These are phyloP conservation scores for Sebastes itinus DNA, from an alignment of 2,797 vertebrate genomes.

Conservation along the genomic window DNA sequence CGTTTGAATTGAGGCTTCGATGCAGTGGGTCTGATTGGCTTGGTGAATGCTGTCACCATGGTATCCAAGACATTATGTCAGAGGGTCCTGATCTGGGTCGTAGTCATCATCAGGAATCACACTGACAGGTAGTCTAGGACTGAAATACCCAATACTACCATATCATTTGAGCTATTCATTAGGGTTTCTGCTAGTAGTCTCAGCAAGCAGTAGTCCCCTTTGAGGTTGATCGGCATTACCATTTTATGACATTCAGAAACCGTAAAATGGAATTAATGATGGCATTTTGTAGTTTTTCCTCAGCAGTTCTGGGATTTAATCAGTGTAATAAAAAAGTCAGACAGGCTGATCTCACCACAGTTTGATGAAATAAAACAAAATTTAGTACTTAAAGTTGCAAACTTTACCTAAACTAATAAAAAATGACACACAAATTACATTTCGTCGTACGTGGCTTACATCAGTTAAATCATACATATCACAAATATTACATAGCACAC, in stretches of 20 bases:
- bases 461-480: too few species aligned
- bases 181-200: background rate
- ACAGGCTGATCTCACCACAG: background rate
- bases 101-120: background rate
- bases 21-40: background rate
- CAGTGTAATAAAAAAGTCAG: background rate
- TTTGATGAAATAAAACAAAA: background rate
- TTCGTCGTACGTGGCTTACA: background rate
- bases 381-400: background rate
- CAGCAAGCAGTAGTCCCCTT: background rate
- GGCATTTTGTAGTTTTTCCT: background rate
- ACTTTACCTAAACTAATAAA: background rate
- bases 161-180: background rate
- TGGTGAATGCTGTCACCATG: slow-evolving; percentile 50
- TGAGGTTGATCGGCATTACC: background rate
- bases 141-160: background rate
- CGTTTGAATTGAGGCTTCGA: background rate
- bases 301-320: background rate
- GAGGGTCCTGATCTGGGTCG: slow-evolving; percentile 1
- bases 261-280: background rate
- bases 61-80: slow-evolving; percentile 38
- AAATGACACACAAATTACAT: background rate
- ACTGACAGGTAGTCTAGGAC: background rate
- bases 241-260: background rate
- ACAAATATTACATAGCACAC: too few species aligned